Evolutionary conservation across 2,888 invertebrate species (phyloP), one percentile per base, ranked within the genome.

Genomic region (Trichogramma evanescens): DNA sequence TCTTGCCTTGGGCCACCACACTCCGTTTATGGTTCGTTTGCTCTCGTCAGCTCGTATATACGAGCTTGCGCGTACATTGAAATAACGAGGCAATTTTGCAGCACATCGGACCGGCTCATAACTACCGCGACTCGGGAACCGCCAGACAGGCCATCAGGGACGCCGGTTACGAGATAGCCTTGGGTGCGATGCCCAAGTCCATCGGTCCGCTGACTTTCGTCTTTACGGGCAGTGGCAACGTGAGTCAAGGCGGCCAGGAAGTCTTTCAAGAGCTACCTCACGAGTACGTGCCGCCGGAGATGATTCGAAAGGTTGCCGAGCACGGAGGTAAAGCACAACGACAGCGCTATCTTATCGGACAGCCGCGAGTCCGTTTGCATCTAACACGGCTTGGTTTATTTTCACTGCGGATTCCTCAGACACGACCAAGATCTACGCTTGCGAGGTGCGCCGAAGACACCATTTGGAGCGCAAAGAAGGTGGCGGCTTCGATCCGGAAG

Each of bases 41-140:
- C 54, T 54, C 10, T 41, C 6, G 3, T 43, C n/a, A n/a, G n/a
- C 26, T 49, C 4, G 39, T 41, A 42, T 41, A 42, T 5, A 45
- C 38, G 8, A 51, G 51, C n/a, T 38, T 8, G 40, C 38, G 1
- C 9, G 26, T 51, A 41, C 13, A 10, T 48, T 2, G 9, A 48
- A 48, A 56, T 59, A 9, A 45, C 45, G 39, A 52, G 42, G n/a
- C 40, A 40, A 46, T 51, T 66, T 72, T 77, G 4, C 73, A 91
- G 89, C 96, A 99, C 74, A 93, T 99, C 66, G 98, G 96, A 0
- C 95, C 96, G 4, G 95, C 99, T 0, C 99, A 99, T 75, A 99
- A 99, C 79, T 99, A 99, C 79, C 85, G 98, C 44, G 96, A 93
- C 77, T 95, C 95, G 0, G 95, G 94, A 70, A 96, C 97, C 94